Percentiles rank a stretch among this genome's conserved stretches.
These are phyloP conservation scores for Drosophila pectinifera DNA, from an alignment of 1,140 invertebrate species.

Conservation along the genomic window DNA sequence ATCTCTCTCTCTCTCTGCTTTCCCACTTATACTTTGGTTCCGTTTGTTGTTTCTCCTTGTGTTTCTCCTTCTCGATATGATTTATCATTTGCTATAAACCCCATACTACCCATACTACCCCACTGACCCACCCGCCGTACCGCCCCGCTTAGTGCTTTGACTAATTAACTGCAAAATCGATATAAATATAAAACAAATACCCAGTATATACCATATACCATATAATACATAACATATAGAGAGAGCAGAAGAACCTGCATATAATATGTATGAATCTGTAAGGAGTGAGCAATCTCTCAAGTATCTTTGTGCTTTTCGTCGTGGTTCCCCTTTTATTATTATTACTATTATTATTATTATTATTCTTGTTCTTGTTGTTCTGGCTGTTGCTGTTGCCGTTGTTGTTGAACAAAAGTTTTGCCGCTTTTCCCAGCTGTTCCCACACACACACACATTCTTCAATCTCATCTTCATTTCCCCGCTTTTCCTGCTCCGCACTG, in stretches of 20 bases:
- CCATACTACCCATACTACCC: slow-evolving; percentile 6
- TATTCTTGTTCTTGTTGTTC: slow-evolving; percentile 8
- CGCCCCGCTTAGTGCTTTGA: slow-evolving; percentile 38
- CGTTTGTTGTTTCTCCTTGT: slow-evolving; percentile 1
- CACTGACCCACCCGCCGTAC: not conserved
- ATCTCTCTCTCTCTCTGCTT: slow-evolving; percentile 2
- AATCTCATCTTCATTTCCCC: slow-evolving; percentile 7
- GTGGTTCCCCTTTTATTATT: not conserved
- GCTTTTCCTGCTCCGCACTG: not conserved
- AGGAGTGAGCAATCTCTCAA: slow-evolving; percentile 15
- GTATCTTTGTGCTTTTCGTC: slow-evolving; percentile 22
- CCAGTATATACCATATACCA: not conserved
- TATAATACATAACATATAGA: slow-evolving; percentile 4
- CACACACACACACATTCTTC: slow-evolving; percentile 7
- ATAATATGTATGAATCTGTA: slow-evolving; percentile 1
- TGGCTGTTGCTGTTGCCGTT: slow-evolving; percentile 20
- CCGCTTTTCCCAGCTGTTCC: slow-evolving; percentile 12
- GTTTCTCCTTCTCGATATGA: slow-evolving; percentile 11
- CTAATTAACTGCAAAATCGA: slow-evolving; percentile 42
- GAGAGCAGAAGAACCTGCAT: not conserved
- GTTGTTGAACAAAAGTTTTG: slow-evolving; percentile 39
- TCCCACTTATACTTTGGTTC: slow-evolving; percentile 4
- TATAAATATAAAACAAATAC: slow-evolving; percentile 32
- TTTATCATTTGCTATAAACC: slow-evolving; percentile 46
- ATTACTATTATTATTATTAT: slow-evolving; percentile 3